Percentiles rank a stretch among this genome's conserved stretches.
phyloP scores from a whole-genome alignment of 1,140 invertebrate genomes.

The Eciton burchellii region DNA sequence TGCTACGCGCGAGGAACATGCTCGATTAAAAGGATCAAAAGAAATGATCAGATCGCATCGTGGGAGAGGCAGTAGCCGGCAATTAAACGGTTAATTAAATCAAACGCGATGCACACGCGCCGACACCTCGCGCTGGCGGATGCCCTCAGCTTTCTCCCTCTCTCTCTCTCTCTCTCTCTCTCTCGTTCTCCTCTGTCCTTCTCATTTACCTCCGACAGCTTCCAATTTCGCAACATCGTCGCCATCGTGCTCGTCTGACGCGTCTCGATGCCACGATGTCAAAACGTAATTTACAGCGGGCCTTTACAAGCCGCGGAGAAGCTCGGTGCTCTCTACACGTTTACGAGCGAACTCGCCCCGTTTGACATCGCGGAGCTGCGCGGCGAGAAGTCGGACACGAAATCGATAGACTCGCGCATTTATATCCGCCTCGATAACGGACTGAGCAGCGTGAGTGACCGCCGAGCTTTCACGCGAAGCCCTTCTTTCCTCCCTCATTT shows the following conservation, averaged over 20 bases:
- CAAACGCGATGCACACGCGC: neutral
- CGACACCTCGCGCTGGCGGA: neutral
- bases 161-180: neutral
- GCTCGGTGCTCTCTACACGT: neutral
- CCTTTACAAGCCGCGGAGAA: constrained; percentile 25
- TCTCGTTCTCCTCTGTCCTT: neutral
- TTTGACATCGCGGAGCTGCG: constrained; percentile 36
- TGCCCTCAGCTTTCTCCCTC: neutral
- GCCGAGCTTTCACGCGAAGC: constrained; percentile 6
- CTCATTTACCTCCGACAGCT: neutral
- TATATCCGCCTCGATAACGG: constrained; percentile 54
- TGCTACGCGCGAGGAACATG: neutral
- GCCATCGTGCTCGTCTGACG: constrained; percentile 33
- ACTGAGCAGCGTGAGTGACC: constrained; percentile 49
- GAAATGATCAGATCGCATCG: neutral
- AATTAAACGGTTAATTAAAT: constrained; percentile 7
- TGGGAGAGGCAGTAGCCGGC: neutral
- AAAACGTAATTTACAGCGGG: constrained; percentile 45
- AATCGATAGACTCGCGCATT: constrained; percentile 53
- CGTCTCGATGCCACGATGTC: constrained; percentile 35
- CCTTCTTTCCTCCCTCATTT: neutral
- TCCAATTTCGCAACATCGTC: constrained; percentile 41
- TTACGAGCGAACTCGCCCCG: constrained; percentile 30
- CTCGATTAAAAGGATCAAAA: neutral
- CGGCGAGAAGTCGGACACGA: constrained; percentile 47